Base-by-base conservation (phyloP, 2,888 invertebrate genomes). In the Neocrepidodera transversa region DNA sequence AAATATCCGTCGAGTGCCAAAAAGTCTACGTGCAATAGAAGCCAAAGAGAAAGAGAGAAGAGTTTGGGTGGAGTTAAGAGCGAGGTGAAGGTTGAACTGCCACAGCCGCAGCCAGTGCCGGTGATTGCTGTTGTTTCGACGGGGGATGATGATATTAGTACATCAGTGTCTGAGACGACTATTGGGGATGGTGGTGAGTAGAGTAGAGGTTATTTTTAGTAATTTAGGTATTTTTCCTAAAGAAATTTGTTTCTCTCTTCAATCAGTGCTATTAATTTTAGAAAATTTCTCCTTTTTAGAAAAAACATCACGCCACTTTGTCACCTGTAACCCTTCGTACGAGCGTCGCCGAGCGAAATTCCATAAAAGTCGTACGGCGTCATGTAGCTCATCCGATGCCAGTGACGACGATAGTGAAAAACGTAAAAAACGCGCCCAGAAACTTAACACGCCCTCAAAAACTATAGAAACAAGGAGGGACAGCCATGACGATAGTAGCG, bases 321-420 rank as follows among this genome's bases (percentile, higher is more conserved):
- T 77, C 10, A 74, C 72, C 50, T 68, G 77, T 8, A 77, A 71
- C 63, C 65, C 72, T 20, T 76, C 71, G 16, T 83, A 83, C 68
- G 84, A 85, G 66, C 87, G 87, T 70, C 82, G 87, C 28, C 83
- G 87, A 48, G 84, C 85, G 62, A 89, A 89, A 78, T 85, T 89
- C 69, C 87, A 88, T 68, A 90, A 90, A 75, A 85, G 85, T 8
- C 82, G 89, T 32, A 90, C 89, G n/a, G 92, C 93, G 4, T 95
- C 95, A 51, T 95, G 95, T 76, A 95, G 95, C 70, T 95, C 95
- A 50, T 95, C 95, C 0, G 96, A 97, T 78, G 92, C 96, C 4
- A 95, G 95, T 60, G 95, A 95, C 77, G 88, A 88, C 70, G 92
- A 92, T 74, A 91, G 91, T 50, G 93, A 93, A 74, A 85, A 86